These are phyloP conservation scores for Trialeurodes vaporariorum DNA, from an alignment of 1,140 invertebrate species.

Conservation along the genomic window DNA sequence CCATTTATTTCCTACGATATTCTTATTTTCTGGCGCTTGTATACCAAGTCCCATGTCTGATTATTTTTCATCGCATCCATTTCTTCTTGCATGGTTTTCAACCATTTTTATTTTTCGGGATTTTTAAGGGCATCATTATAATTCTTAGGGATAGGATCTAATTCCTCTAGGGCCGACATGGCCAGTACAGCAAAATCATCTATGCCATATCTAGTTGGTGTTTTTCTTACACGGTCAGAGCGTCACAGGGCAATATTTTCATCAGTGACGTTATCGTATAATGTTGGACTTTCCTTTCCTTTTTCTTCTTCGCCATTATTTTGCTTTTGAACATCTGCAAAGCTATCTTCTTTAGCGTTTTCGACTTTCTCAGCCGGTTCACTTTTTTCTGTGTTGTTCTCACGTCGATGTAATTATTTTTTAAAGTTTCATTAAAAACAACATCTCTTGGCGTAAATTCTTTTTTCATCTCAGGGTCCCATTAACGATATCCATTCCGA, in stretches of 20 bases:
- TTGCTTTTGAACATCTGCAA: not conserved
- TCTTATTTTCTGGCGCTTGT: not conserved
- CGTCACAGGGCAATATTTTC: not conserved
- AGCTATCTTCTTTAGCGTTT: not conserved
- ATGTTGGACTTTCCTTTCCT: not conserved
- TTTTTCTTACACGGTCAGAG: not conserved
- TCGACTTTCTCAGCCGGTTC: not conserved
- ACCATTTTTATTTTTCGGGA: not conserved
- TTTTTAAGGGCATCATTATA: conserved; percentile 6
- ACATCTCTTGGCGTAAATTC: not conserved
- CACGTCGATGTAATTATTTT: not conserved
- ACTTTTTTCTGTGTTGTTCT: conserved; percentile 1
- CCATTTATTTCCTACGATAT: too few species aligned
- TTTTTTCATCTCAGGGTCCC: not conserved
- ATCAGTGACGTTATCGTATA: not conserved
- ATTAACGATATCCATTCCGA: conserved; percentile 1
- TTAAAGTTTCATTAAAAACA: conserved; percentile 7
- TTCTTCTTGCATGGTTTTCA: conserved; percentile 6
- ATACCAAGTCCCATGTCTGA: conserved; percentile 9
- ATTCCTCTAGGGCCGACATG: not conserved
- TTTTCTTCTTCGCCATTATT: not conserved
- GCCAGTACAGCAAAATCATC: conserved; percentile 1
- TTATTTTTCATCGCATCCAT: conserved; percentile 5
- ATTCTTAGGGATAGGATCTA: not conserved
- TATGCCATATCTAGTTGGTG: not conserved